A percentile compares a stretch with the other conserved stretches of the same genome.
Evolutionary conservation across 2,888 invertebrate genomes (phyloP).

Genomic region (Xestia c-nigrum): DNA sequence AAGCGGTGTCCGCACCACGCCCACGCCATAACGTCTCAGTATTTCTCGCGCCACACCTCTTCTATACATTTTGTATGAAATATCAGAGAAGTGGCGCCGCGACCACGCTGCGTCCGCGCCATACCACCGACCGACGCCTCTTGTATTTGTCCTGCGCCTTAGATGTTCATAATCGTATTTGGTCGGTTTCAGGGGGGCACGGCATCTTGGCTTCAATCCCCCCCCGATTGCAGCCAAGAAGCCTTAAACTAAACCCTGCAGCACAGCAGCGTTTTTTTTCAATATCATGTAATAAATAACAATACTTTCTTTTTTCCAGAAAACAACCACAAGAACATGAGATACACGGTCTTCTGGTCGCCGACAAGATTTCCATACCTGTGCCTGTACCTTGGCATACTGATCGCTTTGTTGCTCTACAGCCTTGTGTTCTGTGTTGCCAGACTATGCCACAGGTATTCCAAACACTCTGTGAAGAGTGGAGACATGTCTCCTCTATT

Average conservation of each 20-base stretch:
- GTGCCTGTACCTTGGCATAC: slow-evolving; percentile 87
- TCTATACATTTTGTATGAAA: no score
- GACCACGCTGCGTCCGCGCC: no score
- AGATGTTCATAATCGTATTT: no score
- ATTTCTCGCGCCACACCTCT: no score
- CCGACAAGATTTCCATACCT: slow-evolving; percentile 93
- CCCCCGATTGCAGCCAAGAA: no score
- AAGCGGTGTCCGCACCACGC: no score
- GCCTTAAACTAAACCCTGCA: not conserved
- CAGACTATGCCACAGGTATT: slow-evolving; percentile 61
- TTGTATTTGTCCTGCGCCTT: no score
- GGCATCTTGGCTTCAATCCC: no score
- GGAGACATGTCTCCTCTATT: slow-evolving; percentile 72
- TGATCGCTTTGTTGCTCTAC: slow-evolving; percentile 66
- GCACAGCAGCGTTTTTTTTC: not conserved
- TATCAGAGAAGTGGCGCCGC: no score
- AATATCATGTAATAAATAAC: not conserved
- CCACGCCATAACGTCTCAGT: no score
- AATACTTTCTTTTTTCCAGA: slow-evolving; percentile 86
- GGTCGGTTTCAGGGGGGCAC: no score
- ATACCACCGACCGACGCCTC: no score
- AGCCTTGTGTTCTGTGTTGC: slow-evolving; percentile 68
- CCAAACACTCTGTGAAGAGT: slow-evolving; percentile 44
- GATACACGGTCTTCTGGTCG: slow-evolving; percentile 95
- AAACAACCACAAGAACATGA: slow-evolving; percentile 88